Evolutionary conservation across 2,888 invertebrate genomes (phyloP), one percentile per base, ranked within the genome.

Genomic region (Platerodrilus igneus): DNA sequence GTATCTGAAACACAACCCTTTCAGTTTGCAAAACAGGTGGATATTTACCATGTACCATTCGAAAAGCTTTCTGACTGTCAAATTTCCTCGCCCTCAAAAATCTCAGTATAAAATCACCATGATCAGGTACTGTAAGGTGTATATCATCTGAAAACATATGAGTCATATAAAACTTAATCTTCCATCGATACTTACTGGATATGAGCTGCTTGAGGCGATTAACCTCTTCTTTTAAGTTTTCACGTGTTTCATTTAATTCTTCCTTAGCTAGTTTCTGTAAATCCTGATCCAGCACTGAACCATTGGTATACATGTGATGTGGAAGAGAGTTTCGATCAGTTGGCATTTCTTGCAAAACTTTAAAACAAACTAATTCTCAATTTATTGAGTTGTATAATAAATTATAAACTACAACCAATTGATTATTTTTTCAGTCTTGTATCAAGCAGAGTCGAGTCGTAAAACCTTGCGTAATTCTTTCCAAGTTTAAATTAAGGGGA

Each of bases 41-140:
- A n/a, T 20, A 7, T n/a, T 1, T 7, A 4, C 9, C 7, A 29
- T 55, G 56, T 54, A 69, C 69, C 67, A 69, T 69, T 31, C 61
- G 60, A 52, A 69, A 70, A 8, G 72, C 67, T 53, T 69, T 70
- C 22, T 65, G 61, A 29, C 64, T 63, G 50, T 71, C 66, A 50
- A 75, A 78, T 55, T 73, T 72, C 49, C 77, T 69, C 2, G 77
- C 76, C 45, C 78, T 67, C 21, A 78, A 63, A 58, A 78, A 78
- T 52, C 76, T 67, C 34, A 77, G 54, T 31, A 78, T 64, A 57
- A 75, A 77, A 6, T 68, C 70, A 51, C 77, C 75, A 48, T 74
- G 73, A 58, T 71, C 72, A 29, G 77, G 69, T 37, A 70, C 61
- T 36, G 37, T 51, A 37, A 65, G 51, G 53, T 64, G 66, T 4